Evolutionary conservation across 2,113 vertebrate species (phyloP).

Genomic region (Ibidorhyncha struthersii): DNA sequence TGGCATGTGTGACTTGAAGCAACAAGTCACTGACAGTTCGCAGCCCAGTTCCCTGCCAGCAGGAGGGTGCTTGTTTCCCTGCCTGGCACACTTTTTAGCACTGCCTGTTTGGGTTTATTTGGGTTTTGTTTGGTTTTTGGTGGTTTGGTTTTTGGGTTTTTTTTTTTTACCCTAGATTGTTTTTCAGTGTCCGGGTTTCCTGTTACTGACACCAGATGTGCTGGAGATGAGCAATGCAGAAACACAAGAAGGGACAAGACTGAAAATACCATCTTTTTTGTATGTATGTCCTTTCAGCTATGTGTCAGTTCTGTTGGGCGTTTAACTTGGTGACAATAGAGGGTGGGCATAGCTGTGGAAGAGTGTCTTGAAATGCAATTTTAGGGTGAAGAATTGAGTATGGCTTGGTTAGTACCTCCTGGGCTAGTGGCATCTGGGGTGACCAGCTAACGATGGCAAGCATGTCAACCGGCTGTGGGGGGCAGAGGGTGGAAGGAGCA

Average conservation of each 20-base stretch:
- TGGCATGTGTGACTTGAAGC: background rate
- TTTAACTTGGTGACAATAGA: background rate
- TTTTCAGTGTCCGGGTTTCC: background rate
- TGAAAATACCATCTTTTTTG: background rate
- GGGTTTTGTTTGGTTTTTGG: background rate
- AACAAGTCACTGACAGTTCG: background rate
- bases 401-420: background rate
- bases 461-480: background rate
- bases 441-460: background rate
- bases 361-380: background rate
- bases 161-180: background rate
- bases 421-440: background rate
- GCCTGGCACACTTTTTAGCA: background rate
- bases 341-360: background rate
- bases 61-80: background rate
- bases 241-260: background rate
- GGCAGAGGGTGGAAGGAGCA: background rate
- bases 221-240: background rate
- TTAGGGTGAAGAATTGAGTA: background rate
- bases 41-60: background rate
- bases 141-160: background rate
- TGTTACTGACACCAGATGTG: background rate
- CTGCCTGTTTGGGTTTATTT: background rate
- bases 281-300: background rate
- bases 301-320: rapidly evolving